These are phyloP conservation scores for Cotesia congregata DNA, from an alignment of 2,888 invertebrate species.

Conservation along the genomic window DNA sequence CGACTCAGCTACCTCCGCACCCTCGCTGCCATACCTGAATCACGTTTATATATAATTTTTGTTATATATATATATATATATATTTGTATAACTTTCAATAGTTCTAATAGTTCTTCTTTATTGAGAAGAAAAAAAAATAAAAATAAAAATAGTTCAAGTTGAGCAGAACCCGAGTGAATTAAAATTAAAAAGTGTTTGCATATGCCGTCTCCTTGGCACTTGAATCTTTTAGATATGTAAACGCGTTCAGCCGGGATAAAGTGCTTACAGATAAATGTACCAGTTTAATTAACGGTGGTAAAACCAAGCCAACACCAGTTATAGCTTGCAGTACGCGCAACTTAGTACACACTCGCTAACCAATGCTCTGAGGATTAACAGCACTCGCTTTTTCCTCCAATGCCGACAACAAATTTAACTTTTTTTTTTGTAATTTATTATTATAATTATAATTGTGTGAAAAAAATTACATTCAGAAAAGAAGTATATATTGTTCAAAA, in stretches of 20 bases:
- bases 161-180: background rate
- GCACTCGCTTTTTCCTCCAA: slow-evolving; percentile 36
- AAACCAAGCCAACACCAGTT: slow-evolving; percentile 49
- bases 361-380: slow-evolving; percentile 66
- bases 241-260: slow-evolving; percentile 24
- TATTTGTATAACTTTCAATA: background rate
- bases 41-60: slow-evolving; percentile 41
- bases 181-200: background rate
- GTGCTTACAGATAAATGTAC: slow-evolving; percentile 31
- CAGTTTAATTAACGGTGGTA: slow-evolving; percentile 60
- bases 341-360: slow-evolving; percentile 62
- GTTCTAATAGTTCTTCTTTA: background rate
- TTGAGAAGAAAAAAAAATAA: background rate
- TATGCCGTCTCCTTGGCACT: slow-evolving; percentile 9
- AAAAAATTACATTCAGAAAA: too few relatives aligned
- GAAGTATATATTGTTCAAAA: too few relatives aligned
- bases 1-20: slow-evolving; percentile 63
- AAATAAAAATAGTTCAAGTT: background rate
- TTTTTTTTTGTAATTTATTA: background rate
- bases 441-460: too few relatives aligned
- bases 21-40: slow-evolving; percentile 68
- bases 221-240: slow-evolving; percentile 15
- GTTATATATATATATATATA: background rate
- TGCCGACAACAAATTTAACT: slow-evolving; percentile 4
- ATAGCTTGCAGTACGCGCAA: slow-evolving; percentile 29